phyloP scores from a whole-genome alignment of 2,797 vertebrate genomes.

The Epinephelus awoara region DNA sequence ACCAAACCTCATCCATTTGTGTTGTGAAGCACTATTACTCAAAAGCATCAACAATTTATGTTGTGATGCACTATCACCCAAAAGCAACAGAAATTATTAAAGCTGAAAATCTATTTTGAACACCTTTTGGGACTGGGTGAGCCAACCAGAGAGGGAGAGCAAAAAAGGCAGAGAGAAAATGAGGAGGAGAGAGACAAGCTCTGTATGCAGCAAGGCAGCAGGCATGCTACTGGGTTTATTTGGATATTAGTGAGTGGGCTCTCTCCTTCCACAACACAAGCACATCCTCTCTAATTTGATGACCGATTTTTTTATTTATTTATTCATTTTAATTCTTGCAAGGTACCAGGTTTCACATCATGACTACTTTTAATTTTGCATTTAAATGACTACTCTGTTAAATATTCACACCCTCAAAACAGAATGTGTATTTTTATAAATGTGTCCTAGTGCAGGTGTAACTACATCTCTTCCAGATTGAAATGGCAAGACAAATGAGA shows the following conservation, averaged over 20 bases:
- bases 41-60: constrained; percentile 3
- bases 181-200: background rate
- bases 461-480: background rate
- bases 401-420: background rate
- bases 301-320: background rate
- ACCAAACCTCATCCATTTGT: constrained; percentile 1
- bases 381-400: background rate
- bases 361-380: background rate
- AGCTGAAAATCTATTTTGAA: constrained; percentile 6
- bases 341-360: background rate
- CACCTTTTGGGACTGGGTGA: background rate
- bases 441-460: constrained; percentile 1
- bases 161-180: background rate
- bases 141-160: background rate
- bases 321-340: background rate
- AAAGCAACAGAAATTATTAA: constrained; percentile 8
- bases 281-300: background rate
- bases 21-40: background rate
- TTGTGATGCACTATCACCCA: constrained; percentile 1
- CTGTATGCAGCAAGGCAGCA: background rate
- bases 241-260: background rate
- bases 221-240: background rate
- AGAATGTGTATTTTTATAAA: constrained; percentile 3
- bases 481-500: constrained; percentile 7
- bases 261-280: background rate